A percentile compares a stretch with the other conserved stretches of the same genome.
Evolutionary conservation across 2,797 vertebrate genomes (phyloP).

Genomic region (Oryzias sinensis): DNA sequence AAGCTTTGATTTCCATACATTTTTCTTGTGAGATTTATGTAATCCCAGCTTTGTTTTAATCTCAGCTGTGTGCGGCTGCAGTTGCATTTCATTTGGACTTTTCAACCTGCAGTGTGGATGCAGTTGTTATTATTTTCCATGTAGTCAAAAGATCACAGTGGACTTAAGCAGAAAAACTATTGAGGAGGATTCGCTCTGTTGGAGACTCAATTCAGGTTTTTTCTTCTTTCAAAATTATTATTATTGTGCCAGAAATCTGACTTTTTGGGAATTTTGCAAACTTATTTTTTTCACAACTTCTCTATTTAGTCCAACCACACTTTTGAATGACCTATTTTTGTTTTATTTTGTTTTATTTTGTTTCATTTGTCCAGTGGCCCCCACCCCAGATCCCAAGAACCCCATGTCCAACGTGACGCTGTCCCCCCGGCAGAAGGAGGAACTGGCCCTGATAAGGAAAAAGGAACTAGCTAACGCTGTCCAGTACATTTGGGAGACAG

Average conservation of each 20-base stretch:
- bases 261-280: no score
- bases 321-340: neutral
- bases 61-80: constrained; percentile 42
- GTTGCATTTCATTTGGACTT: constrained; percentile 46
- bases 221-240: no score
- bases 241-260: no score
- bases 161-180: constrained; percentile 2
- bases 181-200: no score
- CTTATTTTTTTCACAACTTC: no score
- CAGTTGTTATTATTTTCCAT: constrained; percentile 47
- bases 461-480: constrained; percentile 78
- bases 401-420: constrained; percentile 59
- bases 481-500: constrained; percentile 88
- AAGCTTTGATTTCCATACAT: constrained; percentile 9
- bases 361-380: constrained; percentile 53
- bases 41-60: constrained; percentile 68
- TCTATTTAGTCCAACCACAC: no score
- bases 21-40: constrained; percentile 31
- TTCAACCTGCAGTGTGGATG: constrained; percentile 6
- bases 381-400: constrained; percentile 65
- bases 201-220: no score
- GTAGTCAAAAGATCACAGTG: constrained; percentile 16
- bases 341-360: neutral
- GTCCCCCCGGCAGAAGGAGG: constrained; percentile 67
- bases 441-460: constrained; percentile 58